phyloP scores from a whole-genome alignment of 2,113 vertebrate species.

The Gulo gulo region DNA sequence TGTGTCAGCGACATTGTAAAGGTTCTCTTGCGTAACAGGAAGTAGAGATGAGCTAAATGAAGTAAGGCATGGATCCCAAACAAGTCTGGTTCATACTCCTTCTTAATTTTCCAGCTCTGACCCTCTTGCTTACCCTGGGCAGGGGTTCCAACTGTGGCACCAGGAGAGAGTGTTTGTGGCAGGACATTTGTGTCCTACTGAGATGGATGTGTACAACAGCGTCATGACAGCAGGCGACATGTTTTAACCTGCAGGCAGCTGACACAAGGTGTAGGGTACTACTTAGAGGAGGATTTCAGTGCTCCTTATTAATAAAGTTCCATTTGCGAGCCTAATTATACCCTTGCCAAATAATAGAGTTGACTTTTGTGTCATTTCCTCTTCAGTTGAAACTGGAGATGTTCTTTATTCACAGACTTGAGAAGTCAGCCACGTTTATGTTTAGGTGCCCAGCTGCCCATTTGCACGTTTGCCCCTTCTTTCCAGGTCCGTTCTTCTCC shows the following conservation, averaged over 20 bases:
- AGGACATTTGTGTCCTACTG: neutral
- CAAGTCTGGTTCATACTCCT: neutral
- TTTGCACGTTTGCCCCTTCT: neutral
- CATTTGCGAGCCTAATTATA: slow-evolving; percentile 51
- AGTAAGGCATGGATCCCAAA: neutral
- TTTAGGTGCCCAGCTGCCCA: neutral
- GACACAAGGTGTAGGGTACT: neutral
- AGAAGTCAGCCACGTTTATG: neutral
- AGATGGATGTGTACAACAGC: neutral
- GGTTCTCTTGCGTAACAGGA: neutral
- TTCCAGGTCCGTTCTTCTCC: neutral
- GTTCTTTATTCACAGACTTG: neutral
- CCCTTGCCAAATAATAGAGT: slow-evolving; percentile 53
- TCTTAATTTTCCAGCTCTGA: neutral
- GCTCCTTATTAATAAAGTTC: slow-evolving; percentile 50
- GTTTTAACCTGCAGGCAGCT: slow-evolving; percentile 1
- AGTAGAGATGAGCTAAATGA: neutral
- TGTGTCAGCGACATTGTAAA: neutral
- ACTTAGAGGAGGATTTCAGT: slow-evolving; percentile 47
- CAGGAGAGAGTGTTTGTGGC: neutral
- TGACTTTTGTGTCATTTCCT: slow-evolving; percentile 31
- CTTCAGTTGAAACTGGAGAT: neutral
- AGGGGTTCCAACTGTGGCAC: neutral
- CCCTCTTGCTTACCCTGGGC: neutral
- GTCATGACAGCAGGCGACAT: neutral